Conservation (phyloP, 2,888 invertebrate genomes). For the Nebria brevicollis region DNA sequence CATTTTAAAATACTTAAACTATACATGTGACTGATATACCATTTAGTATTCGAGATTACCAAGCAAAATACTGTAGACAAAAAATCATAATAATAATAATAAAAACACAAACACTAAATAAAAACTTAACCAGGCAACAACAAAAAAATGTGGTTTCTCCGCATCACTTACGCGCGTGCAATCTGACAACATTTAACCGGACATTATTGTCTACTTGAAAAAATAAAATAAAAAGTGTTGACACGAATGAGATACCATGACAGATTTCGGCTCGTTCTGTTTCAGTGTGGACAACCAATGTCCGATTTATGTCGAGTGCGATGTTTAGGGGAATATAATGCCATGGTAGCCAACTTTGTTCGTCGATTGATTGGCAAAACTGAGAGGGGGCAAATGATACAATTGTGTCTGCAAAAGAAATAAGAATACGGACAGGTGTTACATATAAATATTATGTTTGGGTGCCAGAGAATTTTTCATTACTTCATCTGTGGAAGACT, state of each 20-base stretch:
- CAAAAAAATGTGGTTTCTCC: neutral
- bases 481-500: conserved; percentile 31
- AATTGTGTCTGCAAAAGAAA: neutral
- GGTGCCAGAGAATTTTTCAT: conserved; percentile 6
- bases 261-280: too few species aligned
- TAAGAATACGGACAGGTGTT: conserved; percentile 1
- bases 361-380: too few species aligned
- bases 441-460: neutral
- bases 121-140: conserved; percentile 1
- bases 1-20: neutral
- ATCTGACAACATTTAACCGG: neutral
- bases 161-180: neutral
- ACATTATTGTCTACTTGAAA: neutral
- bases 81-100: neutral
- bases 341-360: too few species aligned
- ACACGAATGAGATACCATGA: too few species aligned
- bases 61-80: neutral
- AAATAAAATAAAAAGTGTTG: too few species aligned
- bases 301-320: too few species aligned
- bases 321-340: too few species aligned
- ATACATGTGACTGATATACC: neutral
- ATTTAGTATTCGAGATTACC: conserved; percentile 1
- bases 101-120: neutral
- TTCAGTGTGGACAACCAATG: too few species aligned
- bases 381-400: neutral